A percentile compares a stretch with the other conserved stretches of the same genome.
Conservation (phyloP, 1,140 invertebrate species). For the Ceratitis capitata region DNA sequence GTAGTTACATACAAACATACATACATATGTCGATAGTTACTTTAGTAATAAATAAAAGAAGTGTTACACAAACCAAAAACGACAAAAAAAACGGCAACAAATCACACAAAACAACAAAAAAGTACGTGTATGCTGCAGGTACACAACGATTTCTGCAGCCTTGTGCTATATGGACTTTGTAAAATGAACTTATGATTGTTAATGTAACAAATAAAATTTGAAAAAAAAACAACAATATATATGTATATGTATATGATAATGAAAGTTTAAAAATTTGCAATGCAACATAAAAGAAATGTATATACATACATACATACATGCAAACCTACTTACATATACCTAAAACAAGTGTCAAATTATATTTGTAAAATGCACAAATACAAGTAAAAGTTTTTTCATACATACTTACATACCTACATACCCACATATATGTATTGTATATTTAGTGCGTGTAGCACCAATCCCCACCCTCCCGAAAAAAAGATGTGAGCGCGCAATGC, state of each 20-base stretch:
- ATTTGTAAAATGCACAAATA: conserved; percentile 39
- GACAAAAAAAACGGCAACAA: background rate
- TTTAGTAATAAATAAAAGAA: background rate
- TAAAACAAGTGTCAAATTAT: conserved; percentile 39
- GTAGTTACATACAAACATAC: too few relatives aligned
- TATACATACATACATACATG: background rate
- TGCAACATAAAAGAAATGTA: background rate
- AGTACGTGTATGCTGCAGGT: conserved; percentile 4
- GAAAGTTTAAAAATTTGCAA: background rate
- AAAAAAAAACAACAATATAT: background rate
- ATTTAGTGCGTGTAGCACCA: conserved; percentile 8
- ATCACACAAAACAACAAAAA: too few relatives aligned
- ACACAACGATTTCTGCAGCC: conserved; percentile 22
- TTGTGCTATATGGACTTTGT: conserved; percentile 32
- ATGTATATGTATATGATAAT: background rate
- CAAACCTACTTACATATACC: background rate
- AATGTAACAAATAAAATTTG: conserved; percentile 13
- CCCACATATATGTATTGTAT: conserved; percentile 28
- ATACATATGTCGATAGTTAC: background rate
- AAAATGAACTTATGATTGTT: conserved; percentile 36
- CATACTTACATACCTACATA: too few relatives aligned
- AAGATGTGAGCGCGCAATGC: background rate
- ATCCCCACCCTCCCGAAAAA: background rate
- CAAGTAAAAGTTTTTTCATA: too few relatives aligned
- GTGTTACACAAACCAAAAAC: background rate